Base-by-base conservation (phyloP, 2,113 vertebrate species). In the Nicator chloris region DNA sequence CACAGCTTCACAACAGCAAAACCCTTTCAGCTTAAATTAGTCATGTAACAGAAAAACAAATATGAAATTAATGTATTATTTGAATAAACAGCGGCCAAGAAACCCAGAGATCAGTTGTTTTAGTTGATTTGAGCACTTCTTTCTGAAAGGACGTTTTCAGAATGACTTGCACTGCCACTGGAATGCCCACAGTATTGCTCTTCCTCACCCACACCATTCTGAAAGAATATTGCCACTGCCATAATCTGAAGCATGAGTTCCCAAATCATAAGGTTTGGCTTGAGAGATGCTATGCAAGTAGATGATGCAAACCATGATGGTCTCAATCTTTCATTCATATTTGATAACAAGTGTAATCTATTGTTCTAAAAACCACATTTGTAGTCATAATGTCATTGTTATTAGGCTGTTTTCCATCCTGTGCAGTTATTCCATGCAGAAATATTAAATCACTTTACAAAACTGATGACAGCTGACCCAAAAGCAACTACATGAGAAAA, bases 301-400 rank as follows among this genome's bases (percentile, higher is more conserved):
- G 65, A 80, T 78, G 82, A 93, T 78, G 57, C 8, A 42, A 92
- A 86, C 87, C 92, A 77, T 73, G 47, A 93, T 10, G 57, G 82
- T 93, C 86, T 85, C 87, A 84, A 87, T 83, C 95, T 81, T 93
- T 94, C 88, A 97, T 94, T 70, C 81, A 83, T 94, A 95, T 97
- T 66, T 95, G 95, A 96, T 93, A 86, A 94, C n/a, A 95, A 75
- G 53, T 86, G 19, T 35, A 96, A 88, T 63, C 68, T 65, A 39
- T 94, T 95, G 95, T 92, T 97, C 82, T 40, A 82, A 66, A 76
- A 87, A 51, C 2, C 13, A 49, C 15, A 65, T 86, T 91, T 87
- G 37, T 50, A 92, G 86, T 86, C 63, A 73, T 20, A 87, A 82
- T 24, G 57, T 60, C 57, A 83, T 92, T 93, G 77, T 33, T 86